Evolutionary conservation across 2,888 invertebrate genomes (phyloP), one percentile per base, ranked within the genome.

Genomic region (Polyploca ridens): DNA sequence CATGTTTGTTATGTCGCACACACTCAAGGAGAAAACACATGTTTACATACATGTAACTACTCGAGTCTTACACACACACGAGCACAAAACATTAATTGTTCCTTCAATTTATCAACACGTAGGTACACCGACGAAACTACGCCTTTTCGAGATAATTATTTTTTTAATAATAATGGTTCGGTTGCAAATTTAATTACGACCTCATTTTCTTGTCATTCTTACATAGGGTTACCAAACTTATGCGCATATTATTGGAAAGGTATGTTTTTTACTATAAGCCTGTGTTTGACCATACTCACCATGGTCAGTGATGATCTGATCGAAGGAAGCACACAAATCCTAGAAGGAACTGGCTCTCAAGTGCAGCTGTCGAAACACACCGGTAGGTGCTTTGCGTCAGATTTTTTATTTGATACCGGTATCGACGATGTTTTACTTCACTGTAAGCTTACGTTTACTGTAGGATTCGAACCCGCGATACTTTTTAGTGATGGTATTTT

Each of bases 181-280:
- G 67, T 71, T 67, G 70, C 67, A 82, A 82, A 85, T 82, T 84
- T 86, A 87, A 88, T 87, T 85, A 82, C 77, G 69, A 79, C 71
- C 80, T 84, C 78, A 84, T 85, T 85, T 84, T 82, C 79, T 82
- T 87, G 87, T 85, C 85, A 83, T 82, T 83, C 54, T 54, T 19
- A 19, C 4, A 54, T 54, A 54, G 54, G 19, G 54, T 54, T 54
- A 54, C 54, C 54, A 54, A 19, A 54, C 10, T 19, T 54, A 16
- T n/a, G 16, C 0, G 7, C 16, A 16, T 16, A 7, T 49, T 49
- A n/a, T 27, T 27, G 27, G 27, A 27, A 27, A 27, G 27, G 27
- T 2, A 27, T 27, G n/a, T n/a, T n/a, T n/a, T n/a, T n/a, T n/a
- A n/a, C n/a, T n/a, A n/a, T n/a, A n/a, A n/a, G n/a, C n/a, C n/a